These are phyloP conservation scores for Drosophila quadrilineata DNA, from an alignment of 1,140 invertebrate genomes.

Conservation along the genomic window DNA sequence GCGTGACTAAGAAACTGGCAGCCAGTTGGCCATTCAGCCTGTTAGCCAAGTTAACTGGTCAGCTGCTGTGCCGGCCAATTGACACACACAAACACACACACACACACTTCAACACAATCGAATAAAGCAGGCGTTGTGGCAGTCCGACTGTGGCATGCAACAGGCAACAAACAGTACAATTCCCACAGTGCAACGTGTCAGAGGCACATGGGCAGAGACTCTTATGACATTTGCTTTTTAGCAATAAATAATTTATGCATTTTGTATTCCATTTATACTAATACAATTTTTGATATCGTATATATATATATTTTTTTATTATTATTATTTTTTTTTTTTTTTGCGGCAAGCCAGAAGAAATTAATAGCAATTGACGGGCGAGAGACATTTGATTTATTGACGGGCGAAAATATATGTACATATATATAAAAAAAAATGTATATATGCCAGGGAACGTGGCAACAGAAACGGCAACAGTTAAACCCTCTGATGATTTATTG, in stretches of 20 bases:
- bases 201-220: not conserved
- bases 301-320: constrained; percentile 10
- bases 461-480: not conserved
- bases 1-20: constrained; percentile 17
- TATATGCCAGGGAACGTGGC: constrained; percentile 2
- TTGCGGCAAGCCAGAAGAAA: constrained; percentile 20
- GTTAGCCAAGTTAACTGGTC: not conserved
- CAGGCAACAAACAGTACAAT: not conserved
- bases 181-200: constrained; percentile 34
- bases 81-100: constrained; percentile 1
- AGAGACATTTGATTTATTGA: constrained; percentile 32
- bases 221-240: constrained; percentile 40
- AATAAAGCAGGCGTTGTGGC: not conserved
- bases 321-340: not conserved
- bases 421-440: not conserved
- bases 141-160: not conserved
- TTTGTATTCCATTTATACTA: constrained; percentile 11
- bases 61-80: constrained; percentile 17
- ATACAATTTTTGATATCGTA: constrained; percentile 14
- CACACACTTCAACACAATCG: constrained; percentile 24
- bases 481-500: constrained; percentile 27
- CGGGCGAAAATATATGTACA: too few species aligned
- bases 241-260: constrained; percentile 38
- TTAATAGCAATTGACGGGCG: constrained; percentile 33
- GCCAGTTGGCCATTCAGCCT: not conserved